Base-by-base conservation (phyloP, 2,888 invertebrate genomes). In the Plemyria rubiginata region DNA sequence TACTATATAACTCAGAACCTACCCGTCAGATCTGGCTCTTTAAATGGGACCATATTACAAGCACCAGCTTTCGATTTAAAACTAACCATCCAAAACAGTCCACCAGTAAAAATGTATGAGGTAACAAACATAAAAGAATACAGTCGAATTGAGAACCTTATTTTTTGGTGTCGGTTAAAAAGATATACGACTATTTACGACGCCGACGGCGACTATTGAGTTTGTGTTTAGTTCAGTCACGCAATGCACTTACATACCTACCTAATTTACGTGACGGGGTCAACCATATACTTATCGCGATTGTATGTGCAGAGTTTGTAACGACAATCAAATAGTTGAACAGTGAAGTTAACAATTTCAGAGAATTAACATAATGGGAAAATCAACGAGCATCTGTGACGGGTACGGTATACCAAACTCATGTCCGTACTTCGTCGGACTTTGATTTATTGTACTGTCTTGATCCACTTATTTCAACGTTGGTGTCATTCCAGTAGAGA, bases 141-240 rank as follows among this genome's bases (percentile, higher is more conserved):
- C n/a, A n/a, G n/a, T n/a, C n/a, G n/a, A n/a, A n/a, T n/a, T n/a
- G n/a, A n/a, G n/a, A n/a, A n/a, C n/a, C n/a, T n/a, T n/a, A n/a
- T n/a, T n/a, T n/a, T n/a, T n/a, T n/a, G n/a, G n/a, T n/a, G n/a
- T n/a, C n/a, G n/a, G n/a, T n/a, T n/a, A n/a, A 46, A 8, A 54
- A 32, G 45, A 15, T 45, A 36, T 58, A 45, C 36, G 36, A 3
- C 36, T 8, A 36, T n/a, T 5, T 7, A 32, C 32, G 32, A 32
- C 22, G 1, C 0, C 13, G 13, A 16, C 38, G 40, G n/a, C n/a
- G n/a, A n/a, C 49, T 41, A 48, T 49, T 41, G 16, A 16, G 16
- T 36, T 32, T 45, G 45, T 53, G 46, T 59, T n/a, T 38, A 52
- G 46, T 54, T 59, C 36, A 43, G 54, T 50, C 54, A 60, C 49